Evolutionary conservation across 2,888 invertebrate species (phyloP).

Genomic region (Thera britannica): DNA sequence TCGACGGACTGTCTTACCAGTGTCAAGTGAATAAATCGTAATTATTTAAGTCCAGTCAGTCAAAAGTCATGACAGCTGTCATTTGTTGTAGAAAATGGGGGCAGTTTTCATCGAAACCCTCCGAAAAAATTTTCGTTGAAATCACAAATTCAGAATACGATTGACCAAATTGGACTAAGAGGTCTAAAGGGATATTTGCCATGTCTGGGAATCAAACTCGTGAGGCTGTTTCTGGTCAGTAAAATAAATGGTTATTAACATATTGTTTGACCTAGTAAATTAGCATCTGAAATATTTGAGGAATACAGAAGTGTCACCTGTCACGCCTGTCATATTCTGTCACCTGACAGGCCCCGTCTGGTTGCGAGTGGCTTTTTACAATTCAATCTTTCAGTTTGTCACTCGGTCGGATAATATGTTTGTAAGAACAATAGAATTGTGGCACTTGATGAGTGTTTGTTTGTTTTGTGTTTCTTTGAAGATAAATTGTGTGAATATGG

Average conservation of each 20-base stretch:
- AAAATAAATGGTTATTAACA: not conserved
- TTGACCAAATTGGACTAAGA: too few relatives aligned
- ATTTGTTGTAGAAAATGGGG: not conserved
- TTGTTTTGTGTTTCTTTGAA: conserved; percentile 12
- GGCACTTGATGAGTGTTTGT: conserved; percentile 12
- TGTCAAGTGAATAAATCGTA: too few relatives aligned
- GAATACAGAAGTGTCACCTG: not conserved
- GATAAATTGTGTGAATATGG: not conserved
- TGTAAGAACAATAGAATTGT: conserved; percentile 23
- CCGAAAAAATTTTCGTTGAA: not conserved
- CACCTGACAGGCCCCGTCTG: conserved; percentile 9
- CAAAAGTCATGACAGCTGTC: too few relatives aligned
- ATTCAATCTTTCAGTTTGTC: conserved; percentile 58
- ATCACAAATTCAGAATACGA: not conserved
- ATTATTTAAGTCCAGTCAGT: too few relatives aligned
- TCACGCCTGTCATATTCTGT: conserved; percentile 9
- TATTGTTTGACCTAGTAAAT: conserved; percentile 4
- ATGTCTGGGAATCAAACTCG: too few relatives aligned
- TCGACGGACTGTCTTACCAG: too few relatives aligned
- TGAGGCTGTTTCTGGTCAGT: not conserved
- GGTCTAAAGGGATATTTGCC: too few relatives aligned
- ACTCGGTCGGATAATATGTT: conserved; percentile 37
- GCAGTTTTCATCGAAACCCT: too few relatives aligned
- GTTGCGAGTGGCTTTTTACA: conserved; percentile 44
- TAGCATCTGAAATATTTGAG: conserved; percentile 5